These are phyloP conservation scores for Crocodylus rhombifer DNA, from an alignment of 2,797 vertebrate genomes.

Conservation along the genomic window DNA sequence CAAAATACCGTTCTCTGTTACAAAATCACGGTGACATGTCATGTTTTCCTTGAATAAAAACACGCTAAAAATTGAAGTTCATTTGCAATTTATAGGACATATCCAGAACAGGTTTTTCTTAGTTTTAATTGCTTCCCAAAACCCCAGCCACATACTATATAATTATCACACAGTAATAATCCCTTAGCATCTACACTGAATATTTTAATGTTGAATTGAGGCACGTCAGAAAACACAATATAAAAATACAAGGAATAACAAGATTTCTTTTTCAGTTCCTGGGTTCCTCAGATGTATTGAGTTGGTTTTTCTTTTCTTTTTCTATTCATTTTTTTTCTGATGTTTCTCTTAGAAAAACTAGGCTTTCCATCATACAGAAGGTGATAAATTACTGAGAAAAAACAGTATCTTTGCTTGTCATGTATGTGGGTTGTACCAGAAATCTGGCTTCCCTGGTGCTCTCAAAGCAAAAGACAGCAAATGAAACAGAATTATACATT, in stretches of 20 bases:
- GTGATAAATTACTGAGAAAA: slow-evolving; percentile 77
- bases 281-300: slow-evolving; percentile 41
- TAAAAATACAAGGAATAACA: slow-evolving; percentile 54
- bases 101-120: slow-evolving; percentile 71
- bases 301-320: neutral
- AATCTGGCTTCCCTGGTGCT: slow-evolving; percentile 50
- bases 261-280: neutral
- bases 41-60: slow-evolving; percentile 77
- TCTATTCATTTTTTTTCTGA: slow-evolving; percentile 23
- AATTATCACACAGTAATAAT: slow-evolving; percentile 63
- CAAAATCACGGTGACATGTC: slow-evolving; percentile 73
- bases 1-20: slow-evolving; percentile 75
- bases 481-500: slow-evolving; percentile 59
- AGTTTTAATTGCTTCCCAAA: slow-evolving; percentile 39
- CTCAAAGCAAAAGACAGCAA: slow-evolving; percentile 29
- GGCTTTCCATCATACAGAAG: slow-evolving; percentile 75
- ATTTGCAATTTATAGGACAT: slow-evolving; percentile 74
- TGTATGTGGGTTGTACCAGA: slow-evolving; percentile 61
- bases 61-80: slow-evolving; percentile 69
- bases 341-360: slow-evolving; percentile 76
- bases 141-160: slow-evolving; percentile 25
- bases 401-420: slow-evolving; percentile 61
- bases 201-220: slow-evolving; percentile 39
- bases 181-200: slow-evolving; percentile 56
- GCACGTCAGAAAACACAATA: slow-evolving; percentile 42